A percentile compares a stretch with the other conserved stretches of the same genome.
Conservation (phyloP, 2,113 vertebrate genomes). For the Prolemur simus region DNA sequence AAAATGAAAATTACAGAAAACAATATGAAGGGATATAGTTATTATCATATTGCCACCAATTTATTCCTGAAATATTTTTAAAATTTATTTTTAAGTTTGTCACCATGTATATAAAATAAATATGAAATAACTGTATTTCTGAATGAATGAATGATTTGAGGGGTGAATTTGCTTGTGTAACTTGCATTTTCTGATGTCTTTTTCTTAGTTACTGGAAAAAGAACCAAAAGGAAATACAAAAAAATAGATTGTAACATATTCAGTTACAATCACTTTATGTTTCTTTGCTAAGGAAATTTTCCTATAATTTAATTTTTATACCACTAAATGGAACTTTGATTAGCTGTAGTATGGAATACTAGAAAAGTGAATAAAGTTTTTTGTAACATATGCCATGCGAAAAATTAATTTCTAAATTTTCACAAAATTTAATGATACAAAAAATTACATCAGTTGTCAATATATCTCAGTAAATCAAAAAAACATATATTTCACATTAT, state of each 20-base stretch:
- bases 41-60: not conserved
- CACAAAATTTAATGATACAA: not conserved
- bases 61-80: not conserved
- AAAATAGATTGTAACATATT: not conserved
- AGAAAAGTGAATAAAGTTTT: not conserved
- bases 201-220: not conserved
- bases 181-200: not conserved
- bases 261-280: not conserved
- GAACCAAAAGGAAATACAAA: not conserved
- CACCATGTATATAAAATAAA: not conserved
- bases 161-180: not conserved
- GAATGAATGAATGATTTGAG: not conserved
- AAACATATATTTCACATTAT: not conserved
- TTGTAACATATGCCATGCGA: not conserved
- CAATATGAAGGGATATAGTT: not conserved
- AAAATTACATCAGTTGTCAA: not conserved
- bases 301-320: not conserved
- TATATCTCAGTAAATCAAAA: not conserved
- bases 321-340: not conserved
- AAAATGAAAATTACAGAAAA: not conserved
- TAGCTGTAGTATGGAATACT: not conserved
- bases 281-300: not conserved
- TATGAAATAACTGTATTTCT: not conserved
- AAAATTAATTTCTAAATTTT: constrained; percentile 12
- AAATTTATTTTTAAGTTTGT: not conserved